Conservation (phyloP, 1,140 invertebrate genomes). For the Solenopsis fugax region DNA sequence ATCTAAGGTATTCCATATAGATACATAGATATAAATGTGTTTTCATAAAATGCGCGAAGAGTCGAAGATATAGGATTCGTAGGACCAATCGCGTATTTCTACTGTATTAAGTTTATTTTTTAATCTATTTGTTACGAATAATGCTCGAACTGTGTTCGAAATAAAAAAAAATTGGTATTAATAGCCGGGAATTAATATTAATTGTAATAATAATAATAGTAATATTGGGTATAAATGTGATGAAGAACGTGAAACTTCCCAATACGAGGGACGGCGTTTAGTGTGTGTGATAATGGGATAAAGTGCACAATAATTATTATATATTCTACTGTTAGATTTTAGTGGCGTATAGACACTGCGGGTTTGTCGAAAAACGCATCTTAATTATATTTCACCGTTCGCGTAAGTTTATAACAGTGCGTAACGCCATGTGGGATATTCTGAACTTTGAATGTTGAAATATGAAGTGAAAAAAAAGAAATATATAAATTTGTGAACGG, state of each 20-base stretch:
- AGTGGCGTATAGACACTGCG: slow-evolving; percentile 23
- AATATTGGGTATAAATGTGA: background rate
- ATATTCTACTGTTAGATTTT: slow-evolving; percentile 54
- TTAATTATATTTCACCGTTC: slow-evolving; percentile 35
- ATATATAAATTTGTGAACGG: slow-evolving; percentile 53
- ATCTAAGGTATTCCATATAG: background rate
- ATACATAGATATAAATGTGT: slow-evolving; percentile 30
- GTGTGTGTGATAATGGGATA: background rate
- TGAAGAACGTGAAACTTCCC: slow-evolving; percentile 1
- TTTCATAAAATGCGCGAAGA: slow-evolving; percentile 31
- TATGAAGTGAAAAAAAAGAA: slow-evolving; percentile 43
- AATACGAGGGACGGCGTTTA: background rate
- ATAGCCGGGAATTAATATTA: slow-evolving; percentile 31
- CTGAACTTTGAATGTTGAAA: slow-evolving; percentile 41
- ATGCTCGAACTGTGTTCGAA: background rate
- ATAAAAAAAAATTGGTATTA: slow-evolving; percentile 36
- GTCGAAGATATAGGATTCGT: slow-evolving; percentile 15
- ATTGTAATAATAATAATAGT: slow-evolving; percentile 34
- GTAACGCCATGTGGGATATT: slow-evolving; percentile 26
- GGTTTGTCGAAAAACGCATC: background rate
- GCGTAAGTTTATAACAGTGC: slow-evolving; percentile 38
- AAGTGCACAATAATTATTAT: slow-evolving; percentile 59
- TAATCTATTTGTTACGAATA: slow-evolving; percentile 19
- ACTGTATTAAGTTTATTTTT: slow-evolving; percentile 31
- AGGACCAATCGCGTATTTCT: slow-evolving; percentile 46